phyloP scores from a whole-genome alignment of 2,888 invertebrate species.

The Pristionchus fissidentatus region DNA sequence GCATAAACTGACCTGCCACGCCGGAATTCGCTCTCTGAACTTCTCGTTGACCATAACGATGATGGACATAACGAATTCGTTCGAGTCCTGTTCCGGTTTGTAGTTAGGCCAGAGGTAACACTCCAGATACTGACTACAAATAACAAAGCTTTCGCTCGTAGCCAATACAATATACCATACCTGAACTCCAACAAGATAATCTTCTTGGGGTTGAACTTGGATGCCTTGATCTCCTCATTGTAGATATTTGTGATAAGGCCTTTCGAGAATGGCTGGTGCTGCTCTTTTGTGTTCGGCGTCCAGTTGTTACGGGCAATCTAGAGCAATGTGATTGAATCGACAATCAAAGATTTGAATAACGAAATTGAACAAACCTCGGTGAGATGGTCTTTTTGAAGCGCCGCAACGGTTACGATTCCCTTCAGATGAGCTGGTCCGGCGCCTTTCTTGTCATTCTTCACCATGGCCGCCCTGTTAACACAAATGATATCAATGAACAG shows the following conservation, averaged over 20 bases:
- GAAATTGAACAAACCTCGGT: constrained; percentile 49
- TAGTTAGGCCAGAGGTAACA: constrained; percentile 97
- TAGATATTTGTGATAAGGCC: constrained; percentile 66
- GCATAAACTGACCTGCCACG: constrained; percentile 84
- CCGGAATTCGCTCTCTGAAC: constrained; percentile 90
- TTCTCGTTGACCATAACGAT: constrained; percentile 99
- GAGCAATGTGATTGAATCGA: constrained; percentile 57
- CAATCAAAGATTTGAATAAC: not conserved
- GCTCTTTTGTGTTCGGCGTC: constrained; percentile 85
- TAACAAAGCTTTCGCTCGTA: not conserved
- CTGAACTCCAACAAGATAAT: constrained; percentile 68
- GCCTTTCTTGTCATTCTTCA: constrained; percentile 42
- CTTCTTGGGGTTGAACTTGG: constrained; percentile 70
- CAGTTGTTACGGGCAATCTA: constrained; percentile 93
- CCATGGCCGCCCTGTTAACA: constrained; percentile 21
- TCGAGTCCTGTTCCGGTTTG: constrained; percentile 79
- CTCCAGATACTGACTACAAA: constrained; percentile 90
- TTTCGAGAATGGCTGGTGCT: constrained; percentile 60
- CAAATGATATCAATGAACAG: not conserved
- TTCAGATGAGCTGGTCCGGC: constrained; percentile 7
- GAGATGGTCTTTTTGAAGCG: constrained; percentile 50
- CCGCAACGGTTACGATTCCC: constrained; percentile 47
- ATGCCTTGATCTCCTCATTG: constrained; percentile 61
- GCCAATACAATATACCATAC: constrained; percentile 50
- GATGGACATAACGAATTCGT: constrained; percentile 86